Conservation (phyloP, 2,113 vertebrate species). For the Oryzias curvinotus region DNA sequence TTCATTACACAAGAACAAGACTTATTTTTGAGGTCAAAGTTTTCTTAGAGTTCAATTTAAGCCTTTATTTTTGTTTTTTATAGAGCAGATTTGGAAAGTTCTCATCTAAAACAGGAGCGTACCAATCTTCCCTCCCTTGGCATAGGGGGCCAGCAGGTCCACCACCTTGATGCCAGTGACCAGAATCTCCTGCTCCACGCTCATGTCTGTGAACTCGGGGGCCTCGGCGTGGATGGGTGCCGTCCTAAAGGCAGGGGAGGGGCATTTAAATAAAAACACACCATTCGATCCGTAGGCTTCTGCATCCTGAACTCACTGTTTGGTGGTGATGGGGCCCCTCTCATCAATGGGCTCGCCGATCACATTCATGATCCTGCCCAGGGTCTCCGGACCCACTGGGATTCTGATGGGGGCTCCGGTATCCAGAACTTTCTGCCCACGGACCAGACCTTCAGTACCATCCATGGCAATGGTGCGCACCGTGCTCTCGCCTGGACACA, state of each 20-base stretch:
- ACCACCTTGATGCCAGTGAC: constrained; percentile 98
- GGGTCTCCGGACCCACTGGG: constrained; percentile 93
- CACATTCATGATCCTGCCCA: constrained; percentile 99
- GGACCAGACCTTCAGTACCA: constrained; percentile 93
- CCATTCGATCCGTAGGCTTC: not conserved
- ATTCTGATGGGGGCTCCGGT: constrained; percentile 95
- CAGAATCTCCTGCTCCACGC: constrained; percentile 97
- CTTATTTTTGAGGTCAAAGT: not conserved
- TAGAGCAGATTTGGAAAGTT: not conserved
- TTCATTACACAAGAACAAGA: too few relatives aligned
- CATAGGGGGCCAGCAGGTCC: constrained; percentile 95
- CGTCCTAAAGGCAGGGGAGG: constrained; percentile 72
- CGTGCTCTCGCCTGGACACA: constrained; percentile 87
- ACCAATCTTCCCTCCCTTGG: constrained; percentile 99
- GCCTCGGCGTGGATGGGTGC: constrained; percentile 97
- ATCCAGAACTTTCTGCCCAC: constrained; percentile 94
- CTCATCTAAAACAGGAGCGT: constrained; percentile 29
- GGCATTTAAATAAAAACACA: not conserved
- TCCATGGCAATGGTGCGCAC: constrained; percentile 99
- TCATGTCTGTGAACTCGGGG: constrained; percentile 96
- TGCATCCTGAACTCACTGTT: constrained; percentile 82
- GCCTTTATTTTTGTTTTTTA: not conserved
- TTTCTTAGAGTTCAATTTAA: not conserved
- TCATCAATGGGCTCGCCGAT: constrained; percentile 98
- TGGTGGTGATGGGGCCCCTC: constrained; percentile 93